Evolutionary conservation across 1,140 invertebrate genomes (phyloP).

Genomic region (Rhynchophorus ferrugineus): DNA sequence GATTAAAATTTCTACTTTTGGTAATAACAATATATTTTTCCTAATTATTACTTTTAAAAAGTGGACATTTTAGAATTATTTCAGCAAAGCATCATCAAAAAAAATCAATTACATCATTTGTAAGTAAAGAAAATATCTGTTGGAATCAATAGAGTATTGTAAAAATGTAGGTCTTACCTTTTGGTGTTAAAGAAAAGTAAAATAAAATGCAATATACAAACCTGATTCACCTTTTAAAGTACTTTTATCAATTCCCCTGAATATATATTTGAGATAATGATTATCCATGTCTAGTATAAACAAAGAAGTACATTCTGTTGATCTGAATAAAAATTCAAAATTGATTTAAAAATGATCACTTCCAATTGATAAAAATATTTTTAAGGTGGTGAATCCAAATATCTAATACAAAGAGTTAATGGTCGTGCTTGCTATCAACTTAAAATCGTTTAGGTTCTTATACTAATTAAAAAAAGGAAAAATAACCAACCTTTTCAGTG

Average conservation of each 20-base stretch:
- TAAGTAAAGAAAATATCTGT: not conserved
- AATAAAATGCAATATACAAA: conserved; percentile 9
- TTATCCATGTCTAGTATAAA: no score
- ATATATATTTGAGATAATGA: no score
- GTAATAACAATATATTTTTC: conserved; percentile 13
- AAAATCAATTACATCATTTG: not conserved
- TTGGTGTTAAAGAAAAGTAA: conserved; percentile 5
- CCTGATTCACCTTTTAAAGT: conserved; percentile 4
- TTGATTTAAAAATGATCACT: conserved; percentile 2
- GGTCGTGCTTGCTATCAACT: conserved; percentile 12
- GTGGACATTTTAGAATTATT: not conserved
- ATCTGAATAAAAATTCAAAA: no score
- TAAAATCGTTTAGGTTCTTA: conserved; percentile 8
- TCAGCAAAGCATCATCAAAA: not conserved
- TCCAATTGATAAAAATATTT: not conserved
- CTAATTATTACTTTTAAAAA: conserved; percentile 8
- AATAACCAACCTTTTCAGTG: conserved; percentile 23
- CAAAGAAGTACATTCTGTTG: no score
- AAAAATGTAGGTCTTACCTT: conserved; percentile 12
- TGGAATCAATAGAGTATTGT: no score
- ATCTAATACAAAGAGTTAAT: conserved; percentile 10
- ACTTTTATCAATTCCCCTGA: not conserved
- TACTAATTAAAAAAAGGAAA: conserved; percentile 19
- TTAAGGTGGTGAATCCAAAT: conserved; percentile 1
- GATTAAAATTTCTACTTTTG: conserved; percentile 12